A percentile compares a stretch with the other conserved stretches of the same genome.
phyloP scores from a whole-genome alignment of 2,888 invertebrate species.

The Mythimna albipuncta region DNA sequence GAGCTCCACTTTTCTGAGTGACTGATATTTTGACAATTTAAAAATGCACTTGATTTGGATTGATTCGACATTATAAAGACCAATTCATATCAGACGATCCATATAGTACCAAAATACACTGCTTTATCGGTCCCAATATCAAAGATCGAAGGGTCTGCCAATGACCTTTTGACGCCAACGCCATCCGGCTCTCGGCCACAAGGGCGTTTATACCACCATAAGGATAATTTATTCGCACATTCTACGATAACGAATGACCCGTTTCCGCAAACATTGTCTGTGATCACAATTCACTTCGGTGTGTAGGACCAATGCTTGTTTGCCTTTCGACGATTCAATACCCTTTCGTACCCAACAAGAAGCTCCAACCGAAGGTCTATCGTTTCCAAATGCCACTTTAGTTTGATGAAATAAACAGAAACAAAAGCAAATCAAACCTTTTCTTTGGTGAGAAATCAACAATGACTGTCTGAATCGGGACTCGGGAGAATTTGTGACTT shows the following conservation, averaged over 20 bases:
- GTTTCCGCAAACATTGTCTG: conserved; percentile 49
- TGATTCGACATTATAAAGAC: neutral
- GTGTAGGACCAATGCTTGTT: conserved; percentile 31
- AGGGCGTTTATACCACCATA: conserved; percentile 62
- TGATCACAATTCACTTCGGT: conserved; percentile 52
- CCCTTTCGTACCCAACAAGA: conserved; percentile 42
- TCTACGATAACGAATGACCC: conserved; percentile 56
- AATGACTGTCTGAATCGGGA: no score
- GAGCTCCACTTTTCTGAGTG: no score
- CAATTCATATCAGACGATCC: neutral
- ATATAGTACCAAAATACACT: conserved; percentile 8
- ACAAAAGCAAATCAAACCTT: neutral
- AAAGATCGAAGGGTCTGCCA: conserved; percentile 52
- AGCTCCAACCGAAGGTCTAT: conserved; percentile 14
- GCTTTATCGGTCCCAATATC: conserved; percentile 29
- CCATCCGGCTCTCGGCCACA: conserved; percentile 64
- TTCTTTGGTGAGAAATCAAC: no score
- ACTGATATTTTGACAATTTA: no score
- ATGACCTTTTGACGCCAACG: conserved; percentile 68
- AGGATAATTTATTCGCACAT: conserved; percentile 72
- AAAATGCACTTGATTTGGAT: no score
- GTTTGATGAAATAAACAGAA: conserved; percentile 16
- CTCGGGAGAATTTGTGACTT: no score
- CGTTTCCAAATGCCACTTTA: conserved; percentile 9
- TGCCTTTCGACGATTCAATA: conserved; percentile 41